Percentiles rank a stretch among this genome's conserved stretches.
These are phyloP conservation scores for Polydrusus cervinus DNA, from an alignment of 2,888 invertebrate species.

Conservation along the genomic window DNA sequence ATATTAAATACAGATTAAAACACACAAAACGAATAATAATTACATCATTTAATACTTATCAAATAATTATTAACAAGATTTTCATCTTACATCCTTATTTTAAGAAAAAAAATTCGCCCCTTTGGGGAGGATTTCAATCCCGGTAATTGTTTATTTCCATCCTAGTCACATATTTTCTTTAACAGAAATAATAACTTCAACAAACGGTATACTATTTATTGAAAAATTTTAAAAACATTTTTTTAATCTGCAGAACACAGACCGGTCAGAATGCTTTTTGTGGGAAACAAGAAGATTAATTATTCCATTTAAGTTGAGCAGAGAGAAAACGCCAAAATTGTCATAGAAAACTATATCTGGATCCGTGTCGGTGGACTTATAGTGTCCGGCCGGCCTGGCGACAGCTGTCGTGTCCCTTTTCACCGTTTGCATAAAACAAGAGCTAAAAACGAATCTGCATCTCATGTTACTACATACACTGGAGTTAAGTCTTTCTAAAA, in stretches of 20 bases:
- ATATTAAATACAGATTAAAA: too few relatives aligned
- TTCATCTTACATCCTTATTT: too few relatives aligned
- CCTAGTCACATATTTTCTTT: too few relatives aligned
- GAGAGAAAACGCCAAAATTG: slow-evolving; percentile 45
- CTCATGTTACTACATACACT: slow-evolving; percentile 49
- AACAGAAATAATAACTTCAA: too few relatives aligned
- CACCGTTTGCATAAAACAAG: slow-evolving; percentile 54
- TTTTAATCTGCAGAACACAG: background rate
- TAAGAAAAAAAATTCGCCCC: too few relatives aligned
- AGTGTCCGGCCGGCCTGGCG: slow-evolving; percentile 48
- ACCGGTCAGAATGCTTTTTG: slow-evolving; percentile 8
- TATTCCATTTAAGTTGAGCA: slow-evolving; percentile 47
- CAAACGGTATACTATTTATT: background rate
- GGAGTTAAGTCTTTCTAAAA: slow-evolving; percentile 5
- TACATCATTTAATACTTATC: too few relatives aligned
- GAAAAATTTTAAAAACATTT: background rate
- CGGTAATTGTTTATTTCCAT: too few relatives aligned
- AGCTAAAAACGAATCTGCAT: slow-evolving; percentile 54
- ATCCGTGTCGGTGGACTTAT: slow-evolving; percentile 48
- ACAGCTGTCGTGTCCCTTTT: slow-evolving; percentile 55
- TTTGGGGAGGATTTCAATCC: too few relatives aligned
- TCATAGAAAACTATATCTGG: slow-evolving; percentile 54
- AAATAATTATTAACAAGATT: too few relatives aligned
- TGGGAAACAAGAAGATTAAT: slow-evolving; percentile 47
- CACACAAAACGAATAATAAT: too few relatives aligned